Evolutionary conservation across 2,113 vertebrate genomes (phyloP).

Genomic region (Pavo muticus): DNA sequence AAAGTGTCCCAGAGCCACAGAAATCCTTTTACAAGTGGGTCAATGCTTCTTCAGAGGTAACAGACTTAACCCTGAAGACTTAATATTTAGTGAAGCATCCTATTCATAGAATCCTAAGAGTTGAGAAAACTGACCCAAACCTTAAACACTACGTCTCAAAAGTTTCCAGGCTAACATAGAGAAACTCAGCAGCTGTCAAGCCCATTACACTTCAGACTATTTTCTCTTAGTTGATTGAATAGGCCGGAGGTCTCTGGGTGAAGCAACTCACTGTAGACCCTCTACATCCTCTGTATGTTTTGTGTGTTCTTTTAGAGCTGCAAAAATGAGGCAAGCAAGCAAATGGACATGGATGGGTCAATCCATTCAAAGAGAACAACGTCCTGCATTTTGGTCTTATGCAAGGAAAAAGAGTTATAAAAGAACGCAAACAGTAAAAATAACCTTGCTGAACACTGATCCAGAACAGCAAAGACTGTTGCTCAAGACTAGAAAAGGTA

Average conservation of each 20-base stretch:
- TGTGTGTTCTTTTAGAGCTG: not conserved
- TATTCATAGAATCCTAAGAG: not conserved
- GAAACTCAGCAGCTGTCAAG: not conserved
- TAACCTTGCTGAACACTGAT: not conserved
- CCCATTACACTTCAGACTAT: not conserved
- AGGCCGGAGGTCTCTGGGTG: not conserved
- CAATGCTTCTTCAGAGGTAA: not conserved
- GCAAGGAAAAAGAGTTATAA: not conserved
- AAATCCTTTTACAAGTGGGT: conserved; percentile 22
- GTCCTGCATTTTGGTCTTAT: not conserved
- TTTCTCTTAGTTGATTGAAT: not conserved
- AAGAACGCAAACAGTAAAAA: conserved; percentile 1
- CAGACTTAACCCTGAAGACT: not conserved
- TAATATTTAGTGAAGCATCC: not conserved
- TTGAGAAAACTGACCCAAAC: not conserved
- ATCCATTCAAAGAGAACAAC: not conserved
- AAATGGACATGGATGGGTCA: not conserved
- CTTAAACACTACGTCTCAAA: not conserved
- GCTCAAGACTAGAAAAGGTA: not conserved
- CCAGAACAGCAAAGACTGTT: not conserved
- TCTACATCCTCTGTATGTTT: not conserved
- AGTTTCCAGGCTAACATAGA: not conserved
- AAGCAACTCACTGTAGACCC: not conserved
- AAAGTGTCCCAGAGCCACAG: not conserved
- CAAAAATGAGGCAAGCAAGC: not conserved